phyloP scores from a whole-genome alignment of 2,888 invertebrate species.

The Globia sparganii region DNA sequence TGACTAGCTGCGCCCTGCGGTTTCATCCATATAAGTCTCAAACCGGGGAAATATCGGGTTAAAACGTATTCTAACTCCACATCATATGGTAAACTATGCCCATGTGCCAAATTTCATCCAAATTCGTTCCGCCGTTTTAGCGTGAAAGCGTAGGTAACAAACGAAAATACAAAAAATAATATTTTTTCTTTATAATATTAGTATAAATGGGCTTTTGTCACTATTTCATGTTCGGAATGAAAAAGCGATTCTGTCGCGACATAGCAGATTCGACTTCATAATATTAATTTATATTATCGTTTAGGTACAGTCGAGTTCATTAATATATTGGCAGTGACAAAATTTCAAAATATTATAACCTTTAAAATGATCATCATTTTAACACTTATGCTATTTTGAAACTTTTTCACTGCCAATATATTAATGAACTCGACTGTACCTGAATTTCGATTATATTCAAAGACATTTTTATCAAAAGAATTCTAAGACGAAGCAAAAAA shows the following conservation, averaged over 20 bases:
- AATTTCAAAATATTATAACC: too few species aligned
- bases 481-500: neutral
- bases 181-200: neutral
- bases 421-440: too few species aligned
- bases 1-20: neutral
- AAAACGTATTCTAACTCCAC: neutral
- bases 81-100: neutral
- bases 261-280: neutral
- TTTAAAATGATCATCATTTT: too few species aligned
- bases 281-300: slow-evolving; percentile 2
- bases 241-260: neutral
- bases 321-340: too few species aligned
- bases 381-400: too few species aligned
- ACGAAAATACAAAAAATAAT: neutral
- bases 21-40: neutral
- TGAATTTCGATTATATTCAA: neutral
- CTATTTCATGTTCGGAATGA: neutral
- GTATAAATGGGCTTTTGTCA: neutral
- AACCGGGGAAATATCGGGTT: neutral
- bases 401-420: too few species aligned
- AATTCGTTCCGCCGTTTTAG: neutral
- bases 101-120: neutral
- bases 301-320: too few species aligned
- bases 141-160: neutral
- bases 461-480: slow-evolving; percentile 11